Evolutionary conservation across 2,113 vertebrate species (phyloP), one percentile per base, ranked within the genome.

Genomic region (Guaruba guarouba): DNA sequence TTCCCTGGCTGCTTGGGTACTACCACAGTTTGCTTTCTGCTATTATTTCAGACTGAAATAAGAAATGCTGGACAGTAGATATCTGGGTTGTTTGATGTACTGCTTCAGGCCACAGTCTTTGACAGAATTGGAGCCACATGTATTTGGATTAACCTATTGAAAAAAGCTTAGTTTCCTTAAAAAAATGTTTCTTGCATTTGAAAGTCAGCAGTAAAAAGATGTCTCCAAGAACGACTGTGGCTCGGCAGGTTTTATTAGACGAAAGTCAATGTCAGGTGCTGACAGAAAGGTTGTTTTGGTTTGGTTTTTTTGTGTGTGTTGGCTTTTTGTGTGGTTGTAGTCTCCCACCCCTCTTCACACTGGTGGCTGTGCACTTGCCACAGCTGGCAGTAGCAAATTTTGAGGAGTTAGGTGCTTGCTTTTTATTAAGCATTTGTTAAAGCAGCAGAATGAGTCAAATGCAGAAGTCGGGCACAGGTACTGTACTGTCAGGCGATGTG

Each of bases 341-440:
- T 61, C 27, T 19, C 8, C 8, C 10, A 59, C 0, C 0, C 13
- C 7, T 13, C 37, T 69, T 83, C 17, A 13, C 69, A 17, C 14
- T 31, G 13, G 16, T 92, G 66, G 39, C 13, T 61, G 27, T 82
- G 89, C 33, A 11, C 22, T 92, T 90, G 25, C 24, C n/a, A 24
- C 35, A 86, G 24, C 17, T 70, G 41, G 11, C 25, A 87, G 37
- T n/a, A 87, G 37, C 20, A 68, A 46, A 76, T 62, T 85, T 62
- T 66, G 37, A 77, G 82, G 57, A 39, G 25, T 20, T 43, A 77
- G 41, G 11, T 84, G 18, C n/a, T 66, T 84, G 24, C 13, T 71
- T 71, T 82, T 86, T 57, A 29, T 49, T 70, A 59, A 0, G 1
- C 22, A 69, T 54, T 66, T 31, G 13, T 17, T 87, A 46, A 79